A percentile compares a stretch with the other conserved stretches of the same genome.
These are phyloP conservation scores for Tylochromis polylepis DNA, from an alignment of 2,113 vertebrate species.

Conservation along the genomic window DNA sequence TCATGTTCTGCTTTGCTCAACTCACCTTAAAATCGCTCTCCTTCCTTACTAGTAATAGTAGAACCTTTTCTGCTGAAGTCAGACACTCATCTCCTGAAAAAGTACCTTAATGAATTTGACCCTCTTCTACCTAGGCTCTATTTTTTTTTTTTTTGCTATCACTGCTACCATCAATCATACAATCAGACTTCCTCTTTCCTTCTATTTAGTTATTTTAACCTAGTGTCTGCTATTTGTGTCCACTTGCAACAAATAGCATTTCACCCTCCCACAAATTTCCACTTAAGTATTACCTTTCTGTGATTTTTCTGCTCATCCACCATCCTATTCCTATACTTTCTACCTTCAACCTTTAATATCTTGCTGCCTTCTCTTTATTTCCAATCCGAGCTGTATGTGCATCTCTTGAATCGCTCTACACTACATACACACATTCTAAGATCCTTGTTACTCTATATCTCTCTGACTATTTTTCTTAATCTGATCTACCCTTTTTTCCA, in stretches of 20 bases:
- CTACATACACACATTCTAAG: not conserved
- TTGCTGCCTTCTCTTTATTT: not conserved
- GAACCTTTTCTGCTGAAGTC: not conserved
- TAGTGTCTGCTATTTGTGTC: not conserved
- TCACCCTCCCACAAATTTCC: not conserved
- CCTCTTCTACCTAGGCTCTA: not conserved
- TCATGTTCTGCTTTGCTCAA: not conserved
- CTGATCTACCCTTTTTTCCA: not conserved
- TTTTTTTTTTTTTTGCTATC: not conserved
- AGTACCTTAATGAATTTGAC: not conserved
- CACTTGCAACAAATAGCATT: not conserved
- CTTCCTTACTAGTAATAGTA: not conserved
- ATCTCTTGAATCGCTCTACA: slow-evolving; percentile 32
- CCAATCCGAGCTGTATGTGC: slow-evolving; percentile 41
- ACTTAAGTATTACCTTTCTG: not conserved
- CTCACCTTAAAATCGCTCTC: not conserved
- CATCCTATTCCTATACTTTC: not conserved
- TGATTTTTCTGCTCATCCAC: not conserved
- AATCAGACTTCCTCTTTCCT: not conserved
- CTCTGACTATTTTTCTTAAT: not conserved
- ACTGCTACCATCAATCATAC: not conserved
- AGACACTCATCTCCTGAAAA: not conserved
- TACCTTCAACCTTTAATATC: not conserved
- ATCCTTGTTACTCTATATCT: not conserved
- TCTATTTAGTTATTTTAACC: not conserved